Percentiles rank a stretch among this genome's conserved stretches.
These are phyloP conservation scores for Leucozona laternaria DNA, from an alignment of 2,888 invertebrate species.

Conservation along the genomic window DNA sequence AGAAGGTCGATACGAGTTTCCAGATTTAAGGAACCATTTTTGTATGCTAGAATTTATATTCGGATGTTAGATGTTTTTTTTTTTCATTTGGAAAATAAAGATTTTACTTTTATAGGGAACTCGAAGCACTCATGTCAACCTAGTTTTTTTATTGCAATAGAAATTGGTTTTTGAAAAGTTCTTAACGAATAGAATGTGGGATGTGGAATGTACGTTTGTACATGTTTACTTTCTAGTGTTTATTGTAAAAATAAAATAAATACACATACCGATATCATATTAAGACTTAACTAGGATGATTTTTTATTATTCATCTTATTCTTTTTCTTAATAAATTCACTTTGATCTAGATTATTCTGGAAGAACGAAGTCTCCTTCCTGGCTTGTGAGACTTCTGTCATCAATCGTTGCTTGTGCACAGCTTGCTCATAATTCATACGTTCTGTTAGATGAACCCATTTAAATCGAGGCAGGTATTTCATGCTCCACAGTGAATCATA, in stretches of 20 bases:
- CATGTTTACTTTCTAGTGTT: no score
- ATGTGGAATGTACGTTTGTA: no score
- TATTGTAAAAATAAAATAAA: background rate
- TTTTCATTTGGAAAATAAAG: no score
- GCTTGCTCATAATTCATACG: slow-evolving; percentile 96
- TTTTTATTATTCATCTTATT: slow-evolving; percentile 78
- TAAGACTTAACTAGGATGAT: slow-evolving; percentile 15
- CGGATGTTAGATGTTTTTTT: no score
- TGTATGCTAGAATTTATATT: no score
- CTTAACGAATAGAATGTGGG: no score
- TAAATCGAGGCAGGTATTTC: slow-evolving; percentile 97
- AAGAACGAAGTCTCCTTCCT: slow-evolving; percentile 95
- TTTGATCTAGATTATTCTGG: slow-evolving; percentile 91
- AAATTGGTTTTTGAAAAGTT: no score
- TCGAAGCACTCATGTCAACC: no score
- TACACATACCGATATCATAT: background rate
- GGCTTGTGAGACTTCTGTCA: slow-evolving; percentile 95
- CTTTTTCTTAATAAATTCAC: slow-evolving; percentile 86
- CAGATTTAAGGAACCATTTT: no score
- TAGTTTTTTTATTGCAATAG: no score
- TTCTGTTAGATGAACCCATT: slow-evolving; percentile 98
- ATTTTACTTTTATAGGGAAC: no score
- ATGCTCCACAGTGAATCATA: slow-evolving; percentile 97
- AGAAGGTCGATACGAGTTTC: no score
- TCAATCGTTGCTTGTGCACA: slow-evolving; percentile 92